Evolutionary conservation across 2,888 invertebrate genomes (phyloP).

Genomic region (Digitonthophagus gazella): DNA sequence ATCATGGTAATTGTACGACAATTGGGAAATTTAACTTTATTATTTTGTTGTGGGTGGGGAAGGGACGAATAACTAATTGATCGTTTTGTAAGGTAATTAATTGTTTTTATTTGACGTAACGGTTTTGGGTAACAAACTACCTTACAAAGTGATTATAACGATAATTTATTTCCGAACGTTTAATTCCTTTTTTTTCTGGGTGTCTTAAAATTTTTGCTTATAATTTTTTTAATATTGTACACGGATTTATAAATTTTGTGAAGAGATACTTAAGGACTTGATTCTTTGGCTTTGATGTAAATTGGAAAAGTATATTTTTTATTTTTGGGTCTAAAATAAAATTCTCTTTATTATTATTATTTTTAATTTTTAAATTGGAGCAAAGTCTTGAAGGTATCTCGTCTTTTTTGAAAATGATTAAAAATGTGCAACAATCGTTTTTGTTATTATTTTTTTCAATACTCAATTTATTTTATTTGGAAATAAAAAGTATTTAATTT

Average conservation of each 20-base stretch:
- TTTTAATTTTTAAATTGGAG: not conserved
- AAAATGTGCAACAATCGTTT: slow-evolving; percentile 25
- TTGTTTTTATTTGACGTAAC: slow-evolving; percentile 13
- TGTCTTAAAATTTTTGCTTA: slow-evolving; percentile 18
- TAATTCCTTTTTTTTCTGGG: slow-evolving; percentile 19
- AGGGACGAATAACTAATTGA: slow-evolving; percentile 6
- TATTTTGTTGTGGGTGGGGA: not conserved
- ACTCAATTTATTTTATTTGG: slow-evolving; percentile 32
- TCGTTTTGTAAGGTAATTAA: slow-evolving; percentile 17
- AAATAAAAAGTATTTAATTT: slow-evolving; percentile 30
- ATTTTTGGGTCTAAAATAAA: not conserved
- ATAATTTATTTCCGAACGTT: slow-evolving; percentile 22
- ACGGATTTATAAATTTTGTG: not conserved
- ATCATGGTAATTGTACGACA: slow-evolving; percentile 16
- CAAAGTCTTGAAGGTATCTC: not conserved
- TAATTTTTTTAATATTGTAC: slow-evolving; percentile 3
- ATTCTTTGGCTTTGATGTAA: not conserved
- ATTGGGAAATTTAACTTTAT: slow-evolving; percentile 1
- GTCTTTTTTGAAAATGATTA: not conserved
- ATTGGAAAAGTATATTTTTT: not conserved
- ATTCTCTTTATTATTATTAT: not conserved
- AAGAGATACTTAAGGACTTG: not conserved
- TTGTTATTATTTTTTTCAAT: slow-evolving; percentile 29
- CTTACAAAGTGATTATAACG: slow-evolving; percentile 16
- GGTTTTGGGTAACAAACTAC: slow-evolving; percentile 20